A percentile compares a stretch with the other conserved stretches of the same genome.
phyloP scores from a whole-genome alignment of 2,113 vertebrate genomes.

The Salvelinus sp. region DNA sequence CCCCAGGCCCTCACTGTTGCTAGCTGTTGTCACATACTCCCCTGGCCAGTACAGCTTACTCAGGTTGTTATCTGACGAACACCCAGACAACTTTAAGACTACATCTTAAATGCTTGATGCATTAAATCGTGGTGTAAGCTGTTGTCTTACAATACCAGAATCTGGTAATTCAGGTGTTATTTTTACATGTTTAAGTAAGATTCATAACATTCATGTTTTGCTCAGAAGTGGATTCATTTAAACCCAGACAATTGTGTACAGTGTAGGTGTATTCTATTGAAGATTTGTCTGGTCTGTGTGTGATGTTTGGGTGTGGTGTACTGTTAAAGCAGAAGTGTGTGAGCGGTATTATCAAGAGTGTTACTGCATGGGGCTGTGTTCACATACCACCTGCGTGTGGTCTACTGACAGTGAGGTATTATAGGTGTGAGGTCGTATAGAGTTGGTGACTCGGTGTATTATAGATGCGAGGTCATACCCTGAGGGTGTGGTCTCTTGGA shows the following conservation, averaged over 20 bases:
- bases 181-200: background rate
- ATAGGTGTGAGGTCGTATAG: too few relatives aligned
- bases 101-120: background rate
- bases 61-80: slow-evolving; percentile 59
- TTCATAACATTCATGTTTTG: background rate
- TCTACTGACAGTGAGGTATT: slow-evolving; percentile 35
- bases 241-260: background rate
- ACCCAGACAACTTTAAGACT: slow-evolving; percentile 11
- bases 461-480: slow-evolving; percentile 53
- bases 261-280: background rate
- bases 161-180: background rate
- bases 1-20: slow-evolving; percentile 60
- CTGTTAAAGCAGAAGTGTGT: background rate
- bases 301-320: background rate
- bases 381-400: slow-evolving; percentile 51
- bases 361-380: background rate
- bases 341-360: background rate
- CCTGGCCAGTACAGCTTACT: slow-evolving; percentile 77
- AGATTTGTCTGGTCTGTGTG: background rate
- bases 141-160: too few relatives aligned
- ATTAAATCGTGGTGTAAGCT: background rate
- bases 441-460: too few relatives aligned
- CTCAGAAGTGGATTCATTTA: too few relatives aligned
- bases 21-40: slow-evolving; percentile 68
- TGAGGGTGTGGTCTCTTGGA: slow-evolving; percentile 63